A percentile compares a stretch with the other conserved stretches of the same genome.
phyloP scores from a whole-genome alignment of 2,113 vertebrate species.

The Tachysurus fulvidraco region DNA sequence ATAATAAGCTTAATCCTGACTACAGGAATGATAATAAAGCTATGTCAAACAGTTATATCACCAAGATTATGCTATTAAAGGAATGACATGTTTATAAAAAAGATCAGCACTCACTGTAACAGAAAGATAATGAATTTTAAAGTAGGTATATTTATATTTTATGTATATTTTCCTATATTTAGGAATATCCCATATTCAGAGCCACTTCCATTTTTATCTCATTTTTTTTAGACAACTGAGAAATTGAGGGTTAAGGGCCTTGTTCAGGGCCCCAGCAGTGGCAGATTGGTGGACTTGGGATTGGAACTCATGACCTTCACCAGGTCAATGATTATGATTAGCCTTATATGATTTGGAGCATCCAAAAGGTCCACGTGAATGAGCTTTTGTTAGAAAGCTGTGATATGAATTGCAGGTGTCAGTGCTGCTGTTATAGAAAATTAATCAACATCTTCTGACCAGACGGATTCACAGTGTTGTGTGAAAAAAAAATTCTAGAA shows the following conservation, averaged over 20 bases:
- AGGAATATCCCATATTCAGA: too few relatives aligned
- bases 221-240: too few relatives aligned
- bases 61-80: background rate
- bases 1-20: background rate
- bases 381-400: background rate
- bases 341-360: background rate
- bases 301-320: too few relatives aligned
- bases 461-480: background rate
- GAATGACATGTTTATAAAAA: background rate
- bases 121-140: too few relatives aligned
- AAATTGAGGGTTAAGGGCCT: too few relatives aligned
- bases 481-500: background rate
- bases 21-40: background rate
- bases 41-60: background rate
- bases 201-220: too few relatives aligned
- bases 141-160: too few relatives aligned
- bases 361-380: background rate
- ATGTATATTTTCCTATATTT: too few relatives aligned
- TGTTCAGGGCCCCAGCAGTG: too few relatives aligned
- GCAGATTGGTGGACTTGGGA: too few relatives aligned
- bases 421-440: background rate
- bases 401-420: background rate
- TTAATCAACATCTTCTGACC: background rate
- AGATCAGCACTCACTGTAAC: background rate
- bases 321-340: background rate